Base-by-base conservation (phyloP, 2,888 invertebrate species). In the Apamea sordens region DNA sequence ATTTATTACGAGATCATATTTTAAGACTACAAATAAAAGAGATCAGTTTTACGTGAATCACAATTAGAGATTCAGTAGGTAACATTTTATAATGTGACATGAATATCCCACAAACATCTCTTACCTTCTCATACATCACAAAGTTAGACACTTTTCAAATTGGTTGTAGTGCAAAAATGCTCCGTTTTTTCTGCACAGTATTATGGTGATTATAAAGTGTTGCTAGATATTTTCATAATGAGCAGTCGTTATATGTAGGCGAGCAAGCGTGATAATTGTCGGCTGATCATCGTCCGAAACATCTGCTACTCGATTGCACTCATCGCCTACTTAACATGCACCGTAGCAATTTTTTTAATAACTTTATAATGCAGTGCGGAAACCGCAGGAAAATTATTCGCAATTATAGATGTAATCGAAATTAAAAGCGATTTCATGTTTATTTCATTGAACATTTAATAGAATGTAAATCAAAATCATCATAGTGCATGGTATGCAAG, bases 241-340 rank as follows among this genome's bases (percentile, higher is more conserved):
- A 92, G 89, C 79, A 81, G 87, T 91, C 88, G 88, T 90, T 90
- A 90, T 89, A 89, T 79, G 82, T 79, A 90, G 80, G 89, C 91
- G 92, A 94, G 94, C 94, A 94, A 93, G 94, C 93, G 93, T 90
- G 94, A 90, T 95, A 94, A 94, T 94, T 93, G 93, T 89, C 77
- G 77, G 81, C 80, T 89, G 91, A 92, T 92, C 91, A 92, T 89
- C 86, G 89, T 80, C 86, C 87, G 88, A 86, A 91, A 89, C 92
- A 91, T 90, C 92, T 91, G 91, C 88, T 87, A 86, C 85, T 88
- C 89, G 86, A 87, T 89, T 89, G 89, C 90, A 92, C 88, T 93
- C 91, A 90, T 88, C 91, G 91, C 87, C 88, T 89, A 82, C 85
- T 91, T 91, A 90, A 72, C 89, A 90, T 92, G 88, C 92, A 90